Conservation (phyloP, 2,797 vertebrate species). For the Oceanodroma leucorhoa region DNA sequence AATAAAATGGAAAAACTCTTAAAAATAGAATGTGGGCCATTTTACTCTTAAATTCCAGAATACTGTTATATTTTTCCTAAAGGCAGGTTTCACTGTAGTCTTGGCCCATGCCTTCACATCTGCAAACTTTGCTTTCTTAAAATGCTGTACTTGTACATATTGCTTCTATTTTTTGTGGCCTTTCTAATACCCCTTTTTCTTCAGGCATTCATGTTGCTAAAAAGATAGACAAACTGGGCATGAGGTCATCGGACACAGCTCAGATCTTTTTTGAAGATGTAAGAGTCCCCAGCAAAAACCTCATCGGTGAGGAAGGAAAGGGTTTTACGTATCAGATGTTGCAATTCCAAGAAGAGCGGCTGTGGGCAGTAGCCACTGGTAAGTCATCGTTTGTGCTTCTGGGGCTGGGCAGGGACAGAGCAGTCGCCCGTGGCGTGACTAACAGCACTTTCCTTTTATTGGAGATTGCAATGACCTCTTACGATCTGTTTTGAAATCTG, state of each 20-base stretch:
- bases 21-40: neutral
- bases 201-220: conserved; percentile 84
- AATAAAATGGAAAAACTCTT: neutral
- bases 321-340: conserved; percentile 91
- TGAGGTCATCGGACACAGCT: conserved; percentile 86
- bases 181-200: neutral
- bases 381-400: conserved; percentile 41
- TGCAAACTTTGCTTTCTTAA: neutral
- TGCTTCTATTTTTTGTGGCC: neutral
- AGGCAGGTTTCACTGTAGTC: neutral
- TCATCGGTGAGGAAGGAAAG: conserved; percentile 88
- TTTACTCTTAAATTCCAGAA: neutral
- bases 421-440: neutral
- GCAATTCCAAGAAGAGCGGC: conserved; percentile 88
- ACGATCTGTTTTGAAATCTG: neutral
- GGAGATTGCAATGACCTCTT: neutral
- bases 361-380: conserved; percentile 82
- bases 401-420: neutral
- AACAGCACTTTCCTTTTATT: conserved; percentile 17
- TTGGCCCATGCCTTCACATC: neutral
- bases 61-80: neutral
- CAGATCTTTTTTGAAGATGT: conserved; percentile 88
- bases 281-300: conserved; percentile 79
- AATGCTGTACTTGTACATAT: neutral
- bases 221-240: conserved; percentile 86